phyloP scores from a whole-genome alignment of 2,113 vertebrate species.

The Sebastes schlegelii region DNA sequence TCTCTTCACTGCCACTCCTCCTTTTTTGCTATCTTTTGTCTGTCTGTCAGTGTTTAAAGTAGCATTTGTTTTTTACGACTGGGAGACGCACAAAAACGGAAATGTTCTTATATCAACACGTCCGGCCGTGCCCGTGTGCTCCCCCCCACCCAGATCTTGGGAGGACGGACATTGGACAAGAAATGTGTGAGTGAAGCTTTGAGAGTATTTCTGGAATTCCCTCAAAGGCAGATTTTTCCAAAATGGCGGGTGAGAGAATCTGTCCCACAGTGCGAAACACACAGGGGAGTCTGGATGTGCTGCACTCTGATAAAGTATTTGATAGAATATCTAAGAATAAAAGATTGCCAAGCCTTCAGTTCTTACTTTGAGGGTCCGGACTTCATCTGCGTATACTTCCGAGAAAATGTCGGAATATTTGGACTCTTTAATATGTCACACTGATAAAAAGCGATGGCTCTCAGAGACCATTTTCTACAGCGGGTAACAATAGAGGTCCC shows the following conservation, averaged over 20 bases:
- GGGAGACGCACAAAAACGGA: not conserved
- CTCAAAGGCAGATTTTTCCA: slow-evolving; percentile 49
- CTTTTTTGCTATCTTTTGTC: slow-evolving; percentile 36
- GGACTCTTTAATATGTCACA: slow-evolving; percentile 22
- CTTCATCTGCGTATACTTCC: not conserved
- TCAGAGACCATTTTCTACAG: slow-evolving; percentile 53
- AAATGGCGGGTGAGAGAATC: slow-evolving; percentile 41
- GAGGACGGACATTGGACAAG: not conserved
- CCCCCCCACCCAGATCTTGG: not conserved
- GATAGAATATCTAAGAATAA: not conserved
- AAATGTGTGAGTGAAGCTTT: not conserved
- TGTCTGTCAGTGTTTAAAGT: slow-evolving; percentile 2
- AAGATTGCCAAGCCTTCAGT: not conserved
- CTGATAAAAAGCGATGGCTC: slow-evolving; percentile 11
- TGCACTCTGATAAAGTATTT: slow-evolving; percentile 15
- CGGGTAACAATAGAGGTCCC: slow-evolving; percentile 56
- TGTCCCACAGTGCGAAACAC: not conserved
- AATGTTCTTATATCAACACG: not conserved
- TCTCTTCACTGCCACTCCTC: slow-evolving; percentile 1
- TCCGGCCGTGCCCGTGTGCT: not conserved
- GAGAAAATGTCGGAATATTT: slow-evolving; percentile 19
- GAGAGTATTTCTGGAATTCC: slow-evolving; percentile 36
- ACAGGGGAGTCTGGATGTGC: slow-evolving; percentile 28
- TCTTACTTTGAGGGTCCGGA: slow-evolving; percentile 9
- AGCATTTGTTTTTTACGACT: not conserved